Percentiles rank a stretch among this genome's conserved stretches.
phyloP scores from a whole-genome alignment of 2,797 vertebrate species.

The Girardinus metallicus region DNA sequence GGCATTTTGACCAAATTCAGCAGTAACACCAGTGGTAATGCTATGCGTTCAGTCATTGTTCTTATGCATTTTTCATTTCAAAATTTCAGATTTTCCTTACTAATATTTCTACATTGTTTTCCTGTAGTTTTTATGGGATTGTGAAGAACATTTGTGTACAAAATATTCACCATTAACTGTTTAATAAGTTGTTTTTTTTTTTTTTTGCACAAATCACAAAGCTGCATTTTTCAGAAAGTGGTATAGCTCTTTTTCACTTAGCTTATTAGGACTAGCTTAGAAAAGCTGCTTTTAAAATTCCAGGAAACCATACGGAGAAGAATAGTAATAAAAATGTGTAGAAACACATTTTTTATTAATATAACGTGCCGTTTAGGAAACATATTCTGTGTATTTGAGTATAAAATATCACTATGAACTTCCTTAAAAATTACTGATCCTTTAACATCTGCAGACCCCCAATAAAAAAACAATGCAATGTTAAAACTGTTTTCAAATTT shows the following conservation, averaged over 20 bases:
- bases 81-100: not conserved
- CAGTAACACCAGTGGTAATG: not conserved
- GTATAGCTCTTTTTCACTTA: not conserved
- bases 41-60: not conserved
- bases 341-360: not conserved
- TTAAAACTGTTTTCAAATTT: not conserved
- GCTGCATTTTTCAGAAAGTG: not conserved
- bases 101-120: not conserved
- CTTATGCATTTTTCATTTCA: not conserved
- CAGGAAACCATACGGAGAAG: not conserved
- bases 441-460: not conserved
- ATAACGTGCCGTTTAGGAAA: not conserved
- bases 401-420: not conserved
- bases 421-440: not conserved
- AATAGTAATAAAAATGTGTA: not conserved
- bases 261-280: not conserved
- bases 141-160: not conserved
- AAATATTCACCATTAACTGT: not conserved
- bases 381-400: not conserved
- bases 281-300: not conserved
- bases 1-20: not conserved
- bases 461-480: not conserved
- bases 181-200: not conserved
- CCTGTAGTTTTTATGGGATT: not conserved
- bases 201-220: not conserved